Evolutionary conservation across 2,797 vertebrate species (phyloP).

Genomic region (Scleropages formosus): DNA sequence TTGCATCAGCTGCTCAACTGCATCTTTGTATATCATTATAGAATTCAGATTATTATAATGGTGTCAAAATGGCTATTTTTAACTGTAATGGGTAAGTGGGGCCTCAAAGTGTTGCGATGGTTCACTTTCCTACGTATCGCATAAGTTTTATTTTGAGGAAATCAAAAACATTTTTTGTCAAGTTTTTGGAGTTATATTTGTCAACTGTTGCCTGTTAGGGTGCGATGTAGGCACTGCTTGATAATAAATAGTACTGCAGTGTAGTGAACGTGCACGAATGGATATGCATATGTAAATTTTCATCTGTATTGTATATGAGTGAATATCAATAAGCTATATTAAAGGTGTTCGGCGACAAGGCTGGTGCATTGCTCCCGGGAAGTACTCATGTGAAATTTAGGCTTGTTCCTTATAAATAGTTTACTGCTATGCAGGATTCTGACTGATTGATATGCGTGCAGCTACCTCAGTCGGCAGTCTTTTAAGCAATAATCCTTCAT

Average conservation of each 20-base stretch:
- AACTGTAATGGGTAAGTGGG: neutral
- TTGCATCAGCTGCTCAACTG: slow-evolving; percentile 11
- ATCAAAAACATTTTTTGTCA: neutral
- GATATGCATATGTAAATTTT: neutral
- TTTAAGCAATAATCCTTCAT: slow-evolving; percentile 79
- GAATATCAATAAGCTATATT: too few relatives aligned
- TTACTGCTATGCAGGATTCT: slow-evolving; percentile 52
- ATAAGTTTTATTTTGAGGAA: too few relatives aligned
- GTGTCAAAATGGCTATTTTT: neutral
- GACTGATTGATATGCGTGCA: slow-evolving; percentile 73
- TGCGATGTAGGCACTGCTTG: neutral
- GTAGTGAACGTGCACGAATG: neutral
- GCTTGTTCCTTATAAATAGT: slow-evolving; percentile 66
- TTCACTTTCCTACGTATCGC: too few relatives aligned
- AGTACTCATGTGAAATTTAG: slow-evolving; percentile 44
- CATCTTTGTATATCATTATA: neutral
- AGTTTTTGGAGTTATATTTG: neutral
- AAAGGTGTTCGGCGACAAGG: slow-evolving; percentile 5
- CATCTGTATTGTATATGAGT: too few relatives aligned
- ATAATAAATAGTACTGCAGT: neutral
- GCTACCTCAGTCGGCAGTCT: slow-evolving; percentile 71
- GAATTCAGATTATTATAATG: neutral
- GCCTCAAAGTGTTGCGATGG: neutral
- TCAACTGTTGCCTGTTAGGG: neutral
- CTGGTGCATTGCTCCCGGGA: neutral